Evolutionary conservation across 2,888 invertebrate species (phyloP).

Genomic region (Lycophotia porphyrea): DNA sequence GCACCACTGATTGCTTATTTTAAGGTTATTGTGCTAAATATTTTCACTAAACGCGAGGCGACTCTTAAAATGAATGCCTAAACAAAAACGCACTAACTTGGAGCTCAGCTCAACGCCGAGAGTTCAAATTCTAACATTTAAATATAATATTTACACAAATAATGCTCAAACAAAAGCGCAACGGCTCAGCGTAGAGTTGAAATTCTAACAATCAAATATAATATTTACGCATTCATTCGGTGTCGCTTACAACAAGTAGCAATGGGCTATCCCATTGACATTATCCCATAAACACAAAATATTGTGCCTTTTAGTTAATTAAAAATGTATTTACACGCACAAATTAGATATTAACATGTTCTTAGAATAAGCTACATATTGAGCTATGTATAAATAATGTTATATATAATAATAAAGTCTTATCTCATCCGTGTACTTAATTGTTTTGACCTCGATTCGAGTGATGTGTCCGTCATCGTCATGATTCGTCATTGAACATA

Average conservation of each 20-base stretch:
- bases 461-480: not conserved
- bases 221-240: not conserved
- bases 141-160: not conserved
- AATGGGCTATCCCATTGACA: no score
- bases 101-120: not conserved
- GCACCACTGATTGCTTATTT: conserved; percentile 34
- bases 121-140: not conserved
- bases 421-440: conserved; percentile 25
- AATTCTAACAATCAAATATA: not conserved
- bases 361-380: conserved; percentile 44
- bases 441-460: conserved; percentile 27
- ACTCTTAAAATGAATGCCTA: not conserved
- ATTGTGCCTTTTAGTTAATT: not conserved
- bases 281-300: not conserved
- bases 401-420: conserved; percentile 37
- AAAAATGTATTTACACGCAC: conserved; percentile 17
- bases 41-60: not conserved
- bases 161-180: not conserved
- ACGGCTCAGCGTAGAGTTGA: not conserved
- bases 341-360: conserved; percentile 17
- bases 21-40: conserved; percentile 4
- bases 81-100: not conserved
- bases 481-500: conserved; percentile 5
- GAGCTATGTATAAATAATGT: conserved; percentile 27
- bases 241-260: not conserved